Conservation (phyloP, 2,113 vertebrate species). For the Thinocorus orbignyianus region DNA sequence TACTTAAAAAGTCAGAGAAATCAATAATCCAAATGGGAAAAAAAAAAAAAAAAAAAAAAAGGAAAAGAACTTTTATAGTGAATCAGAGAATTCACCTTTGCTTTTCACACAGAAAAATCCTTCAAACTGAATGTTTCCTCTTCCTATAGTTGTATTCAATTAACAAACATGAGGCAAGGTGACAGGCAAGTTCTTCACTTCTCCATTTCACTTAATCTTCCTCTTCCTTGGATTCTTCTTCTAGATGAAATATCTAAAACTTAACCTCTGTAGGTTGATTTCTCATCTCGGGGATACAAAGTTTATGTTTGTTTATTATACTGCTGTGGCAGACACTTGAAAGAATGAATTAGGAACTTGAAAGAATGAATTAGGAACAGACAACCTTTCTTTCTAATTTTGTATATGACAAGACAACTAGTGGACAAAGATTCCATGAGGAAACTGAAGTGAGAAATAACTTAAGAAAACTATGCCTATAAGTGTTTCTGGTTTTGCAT, state of each 20-base stretch:
- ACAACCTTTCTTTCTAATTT: not conserved
- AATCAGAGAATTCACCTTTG: not conserved
- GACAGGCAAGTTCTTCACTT: slow-evolving; percentile 15
- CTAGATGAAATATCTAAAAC: not conserved
- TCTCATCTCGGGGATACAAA: not conserved
- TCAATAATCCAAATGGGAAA: not conserved
- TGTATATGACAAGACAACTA: not conserved
- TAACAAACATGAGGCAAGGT: slow-evolving; percentile 16
- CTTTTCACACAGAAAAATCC: not conserved
- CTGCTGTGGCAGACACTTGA: not conserved
- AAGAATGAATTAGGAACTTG: not conserved
- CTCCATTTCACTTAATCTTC: not conserved
- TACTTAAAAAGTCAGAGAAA: slow-evolving; percentile 40
- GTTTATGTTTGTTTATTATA: slow-evolving; percentile 1
- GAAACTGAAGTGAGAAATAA: not conserved
- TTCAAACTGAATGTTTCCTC: not conserved
- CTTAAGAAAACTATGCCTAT: not conserved
- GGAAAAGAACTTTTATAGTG: not conserved
- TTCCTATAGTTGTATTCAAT: not conserved
- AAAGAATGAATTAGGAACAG: not conserved
- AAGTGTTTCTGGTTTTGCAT: not conserved
- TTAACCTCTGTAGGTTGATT: not conserved
- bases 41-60: not conserved
- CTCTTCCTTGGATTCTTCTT: not conserved
- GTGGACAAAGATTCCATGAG: not conserved